A percentile compares a stretch with the other conserved stretches of the same genome.
Conservation (phyloP, 2,888 invertebrate species). For the Eupithecia subfuscata region DNA sequence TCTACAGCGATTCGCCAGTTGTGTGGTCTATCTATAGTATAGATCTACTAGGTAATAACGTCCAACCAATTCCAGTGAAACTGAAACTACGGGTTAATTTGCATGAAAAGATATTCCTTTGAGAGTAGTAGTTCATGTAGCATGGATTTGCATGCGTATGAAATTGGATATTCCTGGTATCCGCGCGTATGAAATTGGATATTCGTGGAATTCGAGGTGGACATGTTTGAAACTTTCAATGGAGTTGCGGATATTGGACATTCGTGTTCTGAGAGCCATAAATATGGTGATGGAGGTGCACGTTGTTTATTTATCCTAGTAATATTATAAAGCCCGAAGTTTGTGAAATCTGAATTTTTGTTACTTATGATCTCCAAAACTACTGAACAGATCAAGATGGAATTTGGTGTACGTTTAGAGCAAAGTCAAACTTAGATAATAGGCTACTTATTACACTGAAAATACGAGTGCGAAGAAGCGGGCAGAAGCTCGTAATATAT, state of each 20-base stretch:
- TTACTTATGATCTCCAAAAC: too few species aligned
- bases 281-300: not conserved
- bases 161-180: constrained; percentile 2
- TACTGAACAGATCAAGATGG: too few species aligned
- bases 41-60: not conserved
- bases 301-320: too few species aligned
- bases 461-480: too few species aligned
- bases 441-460: too few species aligned
- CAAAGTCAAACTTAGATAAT: too few species aligned
- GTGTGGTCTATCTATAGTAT: too few species aligned
- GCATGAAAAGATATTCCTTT: not conserved
- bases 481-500: too few species aligned
- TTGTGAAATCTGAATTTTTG: too few species aligned
- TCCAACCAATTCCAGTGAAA: not conserved
- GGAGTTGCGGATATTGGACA: not conserved
- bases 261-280: not conserved
- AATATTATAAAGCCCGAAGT: too few species aligned
- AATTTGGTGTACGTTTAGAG: too few species aligned
- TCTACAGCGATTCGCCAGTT: too few species aligned
- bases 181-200: not conserved
- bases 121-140: not conserved
- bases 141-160: not conserved
- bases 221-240: not conserved
- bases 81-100: not conserved
- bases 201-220: not conserved